Conservation (phyloP, 2,113 vertebrate species). For the Grallaria varia region DNA sequence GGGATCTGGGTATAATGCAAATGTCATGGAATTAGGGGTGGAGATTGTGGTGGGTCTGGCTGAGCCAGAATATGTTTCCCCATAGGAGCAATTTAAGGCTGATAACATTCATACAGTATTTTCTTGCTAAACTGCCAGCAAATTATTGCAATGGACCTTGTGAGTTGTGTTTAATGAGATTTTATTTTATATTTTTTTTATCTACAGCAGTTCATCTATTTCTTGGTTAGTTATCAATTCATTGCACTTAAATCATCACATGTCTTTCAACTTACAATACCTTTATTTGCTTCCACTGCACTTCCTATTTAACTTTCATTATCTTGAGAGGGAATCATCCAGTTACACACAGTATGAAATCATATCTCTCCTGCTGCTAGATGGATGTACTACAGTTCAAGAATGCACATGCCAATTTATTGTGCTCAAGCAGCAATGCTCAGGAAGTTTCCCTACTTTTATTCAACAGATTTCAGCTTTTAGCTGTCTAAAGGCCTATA, state of each 20-base stretch:
- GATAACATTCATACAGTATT: not conserved
- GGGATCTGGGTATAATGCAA: too few relatives aligned
- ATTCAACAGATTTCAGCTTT: not conserved
- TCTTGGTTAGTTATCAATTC: slow-evolving; percentile 36
- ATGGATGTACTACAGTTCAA: slow-evolving; percentile 59
- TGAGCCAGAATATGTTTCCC: too few relatives aligned
- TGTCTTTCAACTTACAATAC: slow-evolving; percentile 63
- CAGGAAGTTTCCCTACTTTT: slow-evolving; percentile 32
- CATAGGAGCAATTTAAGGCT: not conserved
- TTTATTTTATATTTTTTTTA: not conserved
- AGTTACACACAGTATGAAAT: slow-evolving; percentile 64
- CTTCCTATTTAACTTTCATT: slow-evolving; percentile 71
- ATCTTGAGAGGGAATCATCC: slow-evolving; percentile 66
- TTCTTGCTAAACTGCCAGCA: not conserved
- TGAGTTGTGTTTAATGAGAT: slow-evolving; percentile 5
- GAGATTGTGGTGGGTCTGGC: too few relatives aligned
- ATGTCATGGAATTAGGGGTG: too few relatives aligned
- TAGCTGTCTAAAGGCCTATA: not conserved
- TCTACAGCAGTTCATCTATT: not conserved
- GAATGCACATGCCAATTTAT: slow-evolving; percentile 49
- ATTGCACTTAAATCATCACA: slow-evolving; percentile 60
- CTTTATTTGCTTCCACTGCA: slow-evolving; percentile 28
- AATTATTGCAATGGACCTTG: not conserved
- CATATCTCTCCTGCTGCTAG: slow-evolving; percentile 65
- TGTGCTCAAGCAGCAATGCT: slow-evolving; percentile 18